phyloP scores from a whole-genome alignment of 1,140 invertebrate genomes.

The Drosophila seguyi region DNA sequence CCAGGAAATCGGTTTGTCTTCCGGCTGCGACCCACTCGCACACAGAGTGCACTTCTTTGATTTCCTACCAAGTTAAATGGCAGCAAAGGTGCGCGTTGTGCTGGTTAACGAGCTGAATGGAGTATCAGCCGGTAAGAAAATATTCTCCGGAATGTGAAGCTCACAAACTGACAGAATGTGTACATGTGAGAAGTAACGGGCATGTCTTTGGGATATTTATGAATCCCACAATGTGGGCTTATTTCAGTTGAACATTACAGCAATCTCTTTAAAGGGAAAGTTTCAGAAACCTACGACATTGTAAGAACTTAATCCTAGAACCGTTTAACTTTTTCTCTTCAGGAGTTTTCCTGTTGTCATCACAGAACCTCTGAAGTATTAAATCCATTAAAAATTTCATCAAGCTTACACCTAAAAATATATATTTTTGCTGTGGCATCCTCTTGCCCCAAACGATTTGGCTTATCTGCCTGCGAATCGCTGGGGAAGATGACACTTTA shows the following conservation, averaged over 20 bases:
- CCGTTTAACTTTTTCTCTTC: background rate
- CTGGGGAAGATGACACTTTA: slow-evolving; percentile 45
- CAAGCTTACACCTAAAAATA: slow-evolving; percentile 3
- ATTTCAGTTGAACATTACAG: background rate
- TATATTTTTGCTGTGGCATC: slow-evolving; percentile 9
- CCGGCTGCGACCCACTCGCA: slow-evolving; percentile 52
- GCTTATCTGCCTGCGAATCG: slow-evolving; percentile 31
- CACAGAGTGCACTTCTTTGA: slow-evolving; percentile 51
- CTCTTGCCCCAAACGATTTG: slow-evolving; percentile 23
- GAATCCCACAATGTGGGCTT: background rate
- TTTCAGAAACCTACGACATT: background rate
- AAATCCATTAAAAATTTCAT: slow-evolving; percentile 33
- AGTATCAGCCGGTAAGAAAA: slow-evolving; percentile 11
- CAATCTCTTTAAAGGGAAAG: background rate
- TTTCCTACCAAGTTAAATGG: slow-evolving; percentile 13
- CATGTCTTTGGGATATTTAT: slow-evolving; percentile 12
- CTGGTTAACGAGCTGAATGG: slow-evolving; percentile 45
- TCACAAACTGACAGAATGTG: background rate
- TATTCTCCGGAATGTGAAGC: slow-evolving; percentile 15
- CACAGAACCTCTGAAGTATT: background rate
- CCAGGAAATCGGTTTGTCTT: slow-evolving; percentile 78
- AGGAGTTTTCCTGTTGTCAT: background rate
- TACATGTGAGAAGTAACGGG: background rate
- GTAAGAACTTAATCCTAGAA: background rate
- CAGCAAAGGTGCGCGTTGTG: slow-evolving; percentile 7